Evolutionary conservation across 2,113 vertebrate genomes (phyloP), one percentile per base, ranked within the genome.

Genomic region (Tetrax tetrax): DNA sequence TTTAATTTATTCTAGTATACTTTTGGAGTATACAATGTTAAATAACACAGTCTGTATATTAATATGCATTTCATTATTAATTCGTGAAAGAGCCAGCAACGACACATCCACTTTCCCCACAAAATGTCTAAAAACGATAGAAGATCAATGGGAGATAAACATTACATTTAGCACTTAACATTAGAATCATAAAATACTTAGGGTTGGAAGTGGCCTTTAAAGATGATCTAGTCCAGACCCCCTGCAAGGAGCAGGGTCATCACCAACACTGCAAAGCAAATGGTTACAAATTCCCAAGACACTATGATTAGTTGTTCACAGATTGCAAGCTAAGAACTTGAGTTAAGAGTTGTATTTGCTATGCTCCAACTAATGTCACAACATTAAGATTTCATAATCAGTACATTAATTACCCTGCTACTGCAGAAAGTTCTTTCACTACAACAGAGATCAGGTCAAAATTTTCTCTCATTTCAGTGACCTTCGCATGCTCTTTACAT

Each of bases 291-390:
- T 92, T 72, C 33, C 9, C 78, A 88, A 90, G 78, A 76, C 66
- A 48, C 33, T 57, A 29, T 41, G 61, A 90, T 69, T 84, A 79
- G 41, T 37, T 92, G 75, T 48, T 93, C 85, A 48, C 43, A 88
- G 65, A 93, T 53, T 79, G 74, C 48, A 96, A 93, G 51, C 70
- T 87, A 93, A 82, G 57, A 92, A 71, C 21, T 83, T 57, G 61
- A 61, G 21, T 61, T 86, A 90, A 92, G 37, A 93, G 72, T 21
- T 84, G 16, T 33, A 89, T 89, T 92, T 95, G 64, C 65, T 94
- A 93, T 28, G 41, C 54, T 91, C 45, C 87, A 93, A 69, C 22
- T 91, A 76, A 57, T 57, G 78, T 85, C 84, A 94, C 53, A 83
- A 89, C 61, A 85, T 89, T 56, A 95, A 79, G 81, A 82, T 89